Base-by-base conservation (phyloP, 2,113 vertebrate genomes). In the Sebastes fasciatus region DNA sequence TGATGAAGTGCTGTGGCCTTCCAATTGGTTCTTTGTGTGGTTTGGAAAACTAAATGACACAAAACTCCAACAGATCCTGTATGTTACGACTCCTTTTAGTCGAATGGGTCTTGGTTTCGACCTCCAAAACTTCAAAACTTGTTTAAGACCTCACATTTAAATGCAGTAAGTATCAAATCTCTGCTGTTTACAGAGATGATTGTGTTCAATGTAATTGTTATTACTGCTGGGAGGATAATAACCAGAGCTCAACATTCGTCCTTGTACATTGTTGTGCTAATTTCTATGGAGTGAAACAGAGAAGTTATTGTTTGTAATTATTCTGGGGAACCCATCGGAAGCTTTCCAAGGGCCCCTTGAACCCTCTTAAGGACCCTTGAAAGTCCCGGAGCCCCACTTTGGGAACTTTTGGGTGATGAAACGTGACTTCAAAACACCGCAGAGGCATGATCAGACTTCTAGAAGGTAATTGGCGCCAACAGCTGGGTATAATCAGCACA, bases 401-500 rank as follows among this genome's bases (percentile, higher is more conserved):
- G 46, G 51, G 60, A 86, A 74, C 74, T 64, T 85, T 19, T 66
- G 13, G 46, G 70, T 70, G 66, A 80, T 63, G 54, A 80, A 84
- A 58, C 60, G 71, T 34, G 34, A 34, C 34, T 34, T 34, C 34
- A 34, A 34, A 87, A 91, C 60, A n/a, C 46, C n/a, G 26, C 67
- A 58, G 71, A 65, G 55, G 63, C 8, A 40, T 76, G 79, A 90
- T 83, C 77, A 26, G 83, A 84, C 79, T 68, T 81, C 51, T 67
- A 21, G 80, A 78, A 73, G 68, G 73, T 90, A 91, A 94, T 92
- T 90, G 85, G 87, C 90, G 82, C 83, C 78, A 88, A 84, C 86
- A 85, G 89, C 85, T 87, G 77, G 76, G 61, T 89, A 71, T 86
- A 91, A 90, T 91, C 80, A 92, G 87, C 90, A 85, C 78, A 83